These are phyloP conservation scores for Eubucco bourcierii DNA, from an alignment of 2,113 vertebrate species.

Conservation along the genomic window DNA sequence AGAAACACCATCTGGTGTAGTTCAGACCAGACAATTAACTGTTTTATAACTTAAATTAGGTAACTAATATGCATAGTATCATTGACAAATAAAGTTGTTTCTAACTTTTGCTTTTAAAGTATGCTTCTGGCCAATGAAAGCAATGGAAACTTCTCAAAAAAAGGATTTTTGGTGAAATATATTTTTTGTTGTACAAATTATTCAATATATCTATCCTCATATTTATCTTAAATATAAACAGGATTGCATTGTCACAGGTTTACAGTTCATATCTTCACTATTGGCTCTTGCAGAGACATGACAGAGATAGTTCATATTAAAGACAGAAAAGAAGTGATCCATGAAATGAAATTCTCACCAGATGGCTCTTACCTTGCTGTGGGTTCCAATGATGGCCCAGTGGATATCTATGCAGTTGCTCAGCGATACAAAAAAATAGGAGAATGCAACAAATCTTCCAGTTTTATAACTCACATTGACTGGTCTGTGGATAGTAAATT, in stretches of 20 bases:
- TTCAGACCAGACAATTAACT: background rate
- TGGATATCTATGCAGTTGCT: constrained; percentile 90
- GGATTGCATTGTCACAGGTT: background rate
- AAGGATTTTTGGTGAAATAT: background rate
- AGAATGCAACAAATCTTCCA: constrained; percentile 89
- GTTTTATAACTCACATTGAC: constrained; percentile 96
- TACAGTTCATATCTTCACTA: background rate
- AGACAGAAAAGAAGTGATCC: constrained; percentile 96
- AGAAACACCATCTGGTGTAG: background rate
- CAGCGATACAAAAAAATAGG: constrained; percentile 97
- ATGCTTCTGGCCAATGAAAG: background rate
- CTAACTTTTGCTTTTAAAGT: background rate
- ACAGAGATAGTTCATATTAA: constrained; percentile 98
- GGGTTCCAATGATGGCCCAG: constrained; percentile 93
- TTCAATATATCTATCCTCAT: background rate
- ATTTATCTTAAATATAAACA: background rate
- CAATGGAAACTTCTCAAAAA: background rate
- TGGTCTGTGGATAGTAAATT: constrained; percentile 96
- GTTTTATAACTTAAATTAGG: background rate
- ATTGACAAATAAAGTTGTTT: background rate
- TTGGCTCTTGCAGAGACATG: constrained; percentile 87
- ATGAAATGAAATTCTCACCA: constrained; percentile 96
- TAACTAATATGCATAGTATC: background rate
- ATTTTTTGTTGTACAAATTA: background rate
- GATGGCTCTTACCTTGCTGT: constrained; percentile 93